Conservation (phyloP, 2,888 invertebrate genomes). For the Latrodectus hesperus region DNA sequence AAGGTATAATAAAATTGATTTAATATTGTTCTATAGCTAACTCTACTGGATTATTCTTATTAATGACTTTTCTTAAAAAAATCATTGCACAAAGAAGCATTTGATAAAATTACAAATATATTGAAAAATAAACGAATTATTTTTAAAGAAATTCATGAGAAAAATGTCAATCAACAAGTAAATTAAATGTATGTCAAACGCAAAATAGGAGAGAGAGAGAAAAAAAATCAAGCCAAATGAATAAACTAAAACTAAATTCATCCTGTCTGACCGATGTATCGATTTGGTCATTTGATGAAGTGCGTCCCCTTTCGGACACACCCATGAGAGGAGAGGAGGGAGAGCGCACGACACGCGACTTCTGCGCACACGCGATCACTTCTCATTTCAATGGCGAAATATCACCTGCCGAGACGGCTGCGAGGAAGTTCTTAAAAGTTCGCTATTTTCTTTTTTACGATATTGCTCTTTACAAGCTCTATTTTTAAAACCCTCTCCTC, state of each 20-base stretch:
- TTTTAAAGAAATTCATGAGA: no score
- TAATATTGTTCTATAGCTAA: no score
- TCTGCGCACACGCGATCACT: not conserved
- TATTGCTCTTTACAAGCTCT: not conserved
- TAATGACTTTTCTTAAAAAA: no score
- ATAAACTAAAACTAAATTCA: not conserved
- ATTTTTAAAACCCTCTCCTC: not conserved
- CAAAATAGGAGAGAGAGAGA: no score
- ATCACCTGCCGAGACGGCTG: not conserved
- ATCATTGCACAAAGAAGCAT: no score
- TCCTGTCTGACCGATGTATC: not conserved
- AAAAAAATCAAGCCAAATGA: no score
- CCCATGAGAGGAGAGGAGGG: not conserved
- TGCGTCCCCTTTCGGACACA: not conserved
- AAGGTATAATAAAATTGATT: no score
- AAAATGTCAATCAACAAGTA: no score
- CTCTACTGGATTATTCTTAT: no score
- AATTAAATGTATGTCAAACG: no score
- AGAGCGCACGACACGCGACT: not conserved
- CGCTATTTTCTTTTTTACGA: not conserved
- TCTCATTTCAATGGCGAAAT: not conserved
- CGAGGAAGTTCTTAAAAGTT: not conserved
- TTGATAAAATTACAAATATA: no score
- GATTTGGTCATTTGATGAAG: constrained; percentile 13
- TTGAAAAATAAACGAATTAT: no score